Conservation (phyloP, 2,888 invertebrate species). For the Oxyteleia sp. region DNA sequence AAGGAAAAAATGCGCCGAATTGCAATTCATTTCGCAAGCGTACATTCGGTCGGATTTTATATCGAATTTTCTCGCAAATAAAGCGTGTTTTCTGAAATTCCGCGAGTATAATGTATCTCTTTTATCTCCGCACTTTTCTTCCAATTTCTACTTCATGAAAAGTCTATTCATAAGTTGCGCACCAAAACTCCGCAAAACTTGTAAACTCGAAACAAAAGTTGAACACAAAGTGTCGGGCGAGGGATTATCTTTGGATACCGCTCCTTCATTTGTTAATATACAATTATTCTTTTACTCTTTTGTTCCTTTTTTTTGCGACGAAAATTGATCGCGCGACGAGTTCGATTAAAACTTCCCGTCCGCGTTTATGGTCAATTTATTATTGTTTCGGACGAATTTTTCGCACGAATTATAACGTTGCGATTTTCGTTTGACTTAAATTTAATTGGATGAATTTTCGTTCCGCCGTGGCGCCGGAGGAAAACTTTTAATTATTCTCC, state of each 20-base stretch:
- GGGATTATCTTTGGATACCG: slow-evolving; percentile 45
- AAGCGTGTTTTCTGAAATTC: slow-evolving; percentile 43
- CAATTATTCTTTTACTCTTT: no score
- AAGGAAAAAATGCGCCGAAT: neutral
- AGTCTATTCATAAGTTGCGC: slow-evolving; percentile 69
- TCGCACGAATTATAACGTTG: slow-evolving; percentile 10
- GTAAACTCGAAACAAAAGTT: slow-evolving; percentile 71
- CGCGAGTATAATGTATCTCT: slow-evolving; percentile 38
- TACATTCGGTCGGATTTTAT: neutral
- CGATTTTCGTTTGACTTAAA: slow-evolving; percentile 31
- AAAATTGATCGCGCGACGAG: slow-evolving; percentile 22
- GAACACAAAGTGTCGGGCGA: slow-evolving; percentile 54
- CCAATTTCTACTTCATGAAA: slow-evolving; percentile 66
- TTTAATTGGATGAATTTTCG: slow-evolving; percentile 52
- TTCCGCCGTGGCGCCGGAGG: slow-evolving; percentile 4
- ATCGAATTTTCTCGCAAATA: slow-evolving; percentile 35
- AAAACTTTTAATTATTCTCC: slow-evolving; percentile 61
- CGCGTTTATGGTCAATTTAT: slow-evolving; percentile 31
- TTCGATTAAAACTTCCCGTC: slow-evolving; percentile 37
- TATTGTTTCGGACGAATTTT: slow-evolving; percentile 28
- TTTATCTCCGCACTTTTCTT: slow-evolving; percentile 59
- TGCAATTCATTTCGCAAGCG: slow-evolving; percentile 6
- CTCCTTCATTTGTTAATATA: slow-evolving; percentile 52
- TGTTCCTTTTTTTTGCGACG: slow-evolving; percentile 15
- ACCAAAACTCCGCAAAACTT: slow-evolving; percentile 59